These are phyloP conservation scores for Limenitis camilla DNA, from an alignment of 2,888 invertebrate species.

Conservation along the genomic window DNA sequence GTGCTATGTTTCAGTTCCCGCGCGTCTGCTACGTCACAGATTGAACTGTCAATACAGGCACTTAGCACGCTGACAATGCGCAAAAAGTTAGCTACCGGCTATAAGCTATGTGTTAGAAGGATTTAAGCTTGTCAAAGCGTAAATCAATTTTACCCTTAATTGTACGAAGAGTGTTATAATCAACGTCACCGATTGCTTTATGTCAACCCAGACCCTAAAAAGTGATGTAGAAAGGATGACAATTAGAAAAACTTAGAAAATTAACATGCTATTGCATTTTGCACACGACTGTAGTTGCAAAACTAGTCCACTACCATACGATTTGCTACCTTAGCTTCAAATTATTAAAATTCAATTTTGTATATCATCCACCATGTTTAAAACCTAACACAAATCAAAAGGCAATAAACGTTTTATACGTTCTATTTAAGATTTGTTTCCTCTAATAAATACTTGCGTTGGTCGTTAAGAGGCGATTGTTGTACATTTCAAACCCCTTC, in stretches of 20 bases:
- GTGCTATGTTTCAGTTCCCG: no score
- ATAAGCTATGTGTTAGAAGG: no score
- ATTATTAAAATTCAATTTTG: background rate
- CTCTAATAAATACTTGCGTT: conserved; percentile 48
- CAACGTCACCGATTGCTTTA: no score
- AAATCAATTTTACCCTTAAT: no score
- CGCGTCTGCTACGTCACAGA: no score
- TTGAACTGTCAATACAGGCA: no score
- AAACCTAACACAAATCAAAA: conserved; percentile 54
- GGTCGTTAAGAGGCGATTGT: conserved; percentile 37
- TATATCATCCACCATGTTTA: conserved; percentile 30
- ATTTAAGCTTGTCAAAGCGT: no score
- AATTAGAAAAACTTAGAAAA: background rate
- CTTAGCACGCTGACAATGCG: no score
- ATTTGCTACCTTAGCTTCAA: background rate
- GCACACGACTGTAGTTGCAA: conserved; percentile 30
- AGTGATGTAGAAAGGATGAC: no score
- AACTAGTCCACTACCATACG: background rate
- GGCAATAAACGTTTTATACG: conserved; percentile 56
- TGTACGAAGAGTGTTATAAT: no score
- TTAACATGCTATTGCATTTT: conserved; percentile 12
- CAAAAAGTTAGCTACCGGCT: no score
- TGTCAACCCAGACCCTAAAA: no score
- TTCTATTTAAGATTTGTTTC: conserved; percentile 59
- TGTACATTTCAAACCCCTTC: conserved; percentile 6